Percentiles rank a stretch among this genome's conserved stretches.
Evolutionary conservation across 2,113 vertebrate genomes (phyloP).

Genomic region (Campylorhamphus procurvoides): DNA sequence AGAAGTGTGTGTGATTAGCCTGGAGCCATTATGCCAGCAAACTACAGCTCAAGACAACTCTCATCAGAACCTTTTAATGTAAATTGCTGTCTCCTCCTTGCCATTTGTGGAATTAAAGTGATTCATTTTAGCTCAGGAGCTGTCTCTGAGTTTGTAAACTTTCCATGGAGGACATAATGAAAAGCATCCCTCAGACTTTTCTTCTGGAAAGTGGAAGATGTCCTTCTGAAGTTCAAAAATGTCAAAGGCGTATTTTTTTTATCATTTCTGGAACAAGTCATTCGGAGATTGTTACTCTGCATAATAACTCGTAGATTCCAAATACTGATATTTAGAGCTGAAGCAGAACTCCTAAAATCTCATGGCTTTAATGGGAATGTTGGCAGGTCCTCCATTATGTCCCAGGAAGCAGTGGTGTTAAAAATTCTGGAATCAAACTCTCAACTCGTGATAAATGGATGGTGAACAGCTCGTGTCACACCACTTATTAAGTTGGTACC

Average conservation of each 20-base stretch:
- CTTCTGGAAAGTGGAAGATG: not conserved
- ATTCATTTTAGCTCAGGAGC: not conserved
- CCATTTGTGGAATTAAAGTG: not conserved
- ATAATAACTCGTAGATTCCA: not conserved
- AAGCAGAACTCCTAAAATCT: not conserved
- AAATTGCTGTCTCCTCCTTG: not conserved
- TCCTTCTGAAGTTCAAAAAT: not conserved
- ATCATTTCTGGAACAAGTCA: not conserved
- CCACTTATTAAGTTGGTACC: constrained; percentile 8
- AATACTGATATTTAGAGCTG: not conserved
- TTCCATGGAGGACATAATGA: not conserved
- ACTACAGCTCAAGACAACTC: not conserved
- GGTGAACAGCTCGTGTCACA: not conserved
- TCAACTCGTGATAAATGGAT: constrained; percentile 14
- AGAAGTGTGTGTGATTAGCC: not conserved
- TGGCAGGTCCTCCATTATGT: constrained; percentile 49
- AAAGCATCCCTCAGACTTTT: not conserved
- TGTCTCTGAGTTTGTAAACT: not conserved
- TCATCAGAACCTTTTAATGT: not conserved
- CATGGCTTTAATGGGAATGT: not conserved
- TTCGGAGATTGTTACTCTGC: not conserved
- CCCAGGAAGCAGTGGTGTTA: not conserved
- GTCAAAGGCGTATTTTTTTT: not conserved
- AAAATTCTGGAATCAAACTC: constrained; percentile 34
- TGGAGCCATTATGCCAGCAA: not conserved